Evolutionary conservation across 2,797 vertebrate genomes (phyloP), one percentile per base, ranked within the genome.

Genomic region (Protonibea diacanthus): DNA sequence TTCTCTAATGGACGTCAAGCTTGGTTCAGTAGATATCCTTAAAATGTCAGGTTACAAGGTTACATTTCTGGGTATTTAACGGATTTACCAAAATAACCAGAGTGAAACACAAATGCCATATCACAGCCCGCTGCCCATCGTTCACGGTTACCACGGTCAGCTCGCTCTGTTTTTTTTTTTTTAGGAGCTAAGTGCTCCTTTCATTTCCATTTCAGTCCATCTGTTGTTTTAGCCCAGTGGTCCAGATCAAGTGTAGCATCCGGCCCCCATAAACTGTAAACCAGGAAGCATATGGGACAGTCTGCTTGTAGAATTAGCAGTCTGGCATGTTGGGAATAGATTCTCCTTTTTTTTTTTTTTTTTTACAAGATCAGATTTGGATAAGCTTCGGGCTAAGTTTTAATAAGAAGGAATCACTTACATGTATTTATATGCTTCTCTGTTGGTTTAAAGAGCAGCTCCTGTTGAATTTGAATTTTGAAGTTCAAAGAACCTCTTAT

Each of bases 141-240:
- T 25, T 58, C 18, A 5, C 48, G 21, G 77, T 86, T 75, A 47
- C 87, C 76, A 76, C 82, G 82, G 82, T 45, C 86, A 86, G 74
- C 78, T 53, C 11, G 0, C 70, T 80, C 71, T 70, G 68, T 6
- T 33, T 33, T 29, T 7, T 6, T 33, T 38, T 38, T 38, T 38
- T 38, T 76, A 45, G n/a, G n/a, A 77, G 78, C 74, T 62, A 81
- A 87, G 72, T 75, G 78, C 61, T 71, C 65, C 78, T 86, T 89
- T 85, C 66, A 84, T 82, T 79, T 71, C 74, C 67, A 69, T 63
- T 61, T 76, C 49, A 29, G 78, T 75, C 82, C 76, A 74, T 83
- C 75, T 88, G 86, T 74, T 82, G 81, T 85, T 56, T 62, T 76
- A 79, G 78, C 80, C 58, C 78, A 74, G 80, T 55, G 74, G 76